Conservation (phyloP, 1,140 invertebrate species). For the Homarus americanus region DNA sequence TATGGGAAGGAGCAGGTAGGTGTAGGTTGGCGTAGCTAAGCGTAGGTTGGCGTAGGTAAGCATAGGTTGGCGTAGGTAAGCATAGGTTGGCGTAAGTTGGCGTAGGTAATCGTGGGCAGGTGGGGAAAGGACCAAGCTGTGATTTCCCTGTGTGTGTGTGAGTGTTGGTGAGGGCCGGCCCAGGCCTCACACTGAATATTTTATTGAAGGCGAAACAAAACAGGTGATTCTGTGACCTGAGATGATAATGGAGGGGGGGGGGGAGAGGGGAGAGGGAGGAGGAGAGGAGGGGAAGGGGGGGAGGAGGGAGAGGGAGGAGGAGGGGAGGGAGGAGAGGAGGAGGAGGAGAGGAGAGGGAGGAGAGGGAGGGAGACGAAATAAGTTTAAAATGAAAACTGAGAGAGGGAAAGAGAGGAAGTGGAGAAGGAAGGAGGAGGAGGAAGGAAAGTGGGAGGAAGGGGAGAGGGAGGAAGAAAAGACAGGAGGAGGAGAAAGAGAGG, state of each 20-base stretch:
- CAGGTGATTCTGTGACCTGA: conserved; percentile 15
- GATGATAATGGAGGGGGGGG: neutral
- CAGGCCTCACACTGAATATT: conserved; percentile 21
- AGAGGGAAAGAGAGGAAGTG: neutral
- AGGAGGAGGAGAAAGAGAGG: neutral
- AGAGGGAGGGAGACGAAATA: neutral
- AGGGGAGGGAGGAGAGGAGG: too few relatives aligned
- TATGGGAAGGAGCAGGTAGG: too few relatives aligned
- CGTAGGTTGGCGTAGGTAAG: too few relatives aligned
- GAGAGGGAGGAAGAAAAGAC: neutral
- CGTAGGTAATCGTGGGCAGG: too few relatives aligned
- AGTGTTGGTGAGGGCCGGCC: too few relatives aligned
- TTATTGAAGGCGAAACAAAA: conserved; percentile 36
- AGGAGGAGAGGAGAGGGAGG: neutral
- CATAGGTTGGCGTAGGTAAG: too few relatives aligned
- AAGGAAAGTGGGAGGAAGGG: neutral
- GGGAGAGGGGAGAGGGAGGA: neutral
- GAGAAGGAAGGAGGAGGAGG: neutral
- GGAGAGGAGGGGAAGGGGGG: neutral
- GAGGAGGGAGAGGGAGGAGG: neutral
- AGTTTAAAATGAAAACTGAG: neutral
- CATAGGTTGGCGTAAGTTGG: too few relatives aligned
- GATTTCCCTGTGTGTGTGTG: too few relatives aligned
- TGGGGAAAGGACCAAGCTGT: too few relatives aligned
- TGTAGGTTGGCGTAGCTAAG: too few relatives aligned